Percentiles rank a stretch among this genome's conserved stretches.
These are phyloP conservation scores for Globodera rostochiensis DNA, from an alignment of 1,140 invertebrate species.

Conservation along the genomic window DNA sequence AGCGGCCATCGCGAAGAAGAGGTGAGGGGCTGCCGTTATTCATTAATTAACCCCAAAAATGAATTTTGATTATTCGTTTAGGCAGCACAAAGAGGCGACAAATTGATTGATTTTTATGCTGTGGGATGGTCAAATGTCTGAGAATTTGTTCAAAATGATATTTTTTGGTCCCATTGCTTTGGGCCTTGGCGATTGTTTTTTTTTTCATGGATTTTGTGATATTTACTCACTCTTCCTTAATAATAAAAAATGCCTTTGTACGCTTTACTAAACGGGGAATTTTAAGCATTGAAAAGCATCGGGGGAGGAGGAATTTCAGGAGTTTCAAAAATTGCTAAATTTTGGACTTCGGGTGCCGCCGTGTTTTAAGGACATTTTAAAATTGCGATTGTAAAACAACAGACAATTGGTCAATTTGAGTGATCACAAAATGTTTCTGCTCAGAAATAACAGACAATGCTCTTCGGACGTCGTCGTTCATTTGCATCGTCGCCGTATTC, in stretches of 20 bases:
- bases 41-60: too few relatives aligned
- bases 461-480: not conserved
- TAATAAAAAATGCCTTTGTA: too few relatives aligned
- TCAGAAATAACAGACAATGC: not conserved
- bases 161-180: not conserved
- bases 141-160: not conserved
- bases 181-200: not conserved
- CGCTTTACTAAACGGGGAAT: too few relatives aligned
- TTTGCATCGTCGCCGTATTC: not conserved
- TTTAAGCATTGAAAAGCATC: too few relatives aligned
- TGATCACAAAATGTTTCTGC: not conserved
- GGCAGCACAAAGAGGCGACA: not conserved
- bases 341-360: too few relatives aligned
- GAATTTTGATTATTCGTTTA: not conserved
- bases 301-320: too few relatives aligned
- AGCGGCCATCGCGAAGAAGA: conserved; percentile 16
- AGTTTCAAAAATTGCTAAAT: too few relatives aligned
- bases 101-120: not conserved
- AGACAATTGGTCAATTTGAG: not conserved
- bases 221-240: too few relatives aligned
- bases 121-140: too few relatives aligned
- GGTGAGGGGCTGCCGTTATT: not conserved
- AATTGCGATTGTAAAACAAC: too few relatives aligned
- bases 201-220: not conserved
- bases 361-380: too few relatives aligned